Evolutionary conservation across 2,113 vertebrate genomes (phyloP), one percentile per base, ranked within the genome.

Genomic region (Thermophis baileyi): DNA sequence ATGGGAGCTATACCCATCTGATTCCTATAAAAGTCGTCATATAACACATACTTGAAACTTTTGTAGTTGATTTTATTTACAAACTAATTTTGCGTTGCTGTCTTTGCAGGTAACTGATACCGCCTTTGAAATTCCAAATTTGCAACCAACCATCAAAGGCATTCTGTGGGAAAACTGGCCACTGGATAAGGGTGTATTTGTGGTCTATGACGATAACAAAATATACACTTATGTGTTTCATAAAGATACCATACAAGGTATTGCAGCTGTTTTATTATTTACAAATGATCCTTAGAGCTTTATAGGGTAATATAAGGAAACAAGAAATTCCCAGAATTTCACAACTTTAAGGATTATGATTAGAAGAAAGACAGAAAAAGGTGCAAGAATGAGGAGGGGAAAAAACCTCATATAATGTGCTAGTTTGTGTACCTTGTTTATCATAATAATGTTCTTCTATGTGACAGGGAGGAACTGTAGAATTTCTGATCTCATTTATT

Each of bases 121-220:
- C 30, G 97, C 98, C 88, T 97, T 97, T 91, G 99, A 99, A 96
- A 99, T 99, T 95, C 98, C 99, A 91, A 97, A 98, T 95, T 99
- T 99, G 95, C 98, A 99, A 18, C 98, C 99, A 69, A 98, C 99
- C 90, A 98, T 99, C 97, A 99, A 98, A 94, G 98, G 99, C 95
- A 97, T 99, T 90, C 97, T 99, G 69, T 99, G 99, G 99, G 99
- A 99, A 97, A 99, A 98, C 97, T 99, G 98, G 98, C 97, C 98
- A 1, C 96, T 98, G 96, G 98, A 99, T 97, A 99, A 98, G 97
- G 98, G 98, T 55, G 98, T 99, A 94, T 99, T 99, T 97, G 97
- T 98, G 93, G 98, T 99, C 60, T 99, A 98, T 50, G 99, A 99
- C 69, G 98, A 99, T 85, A 99, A 99, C 95, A 99, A 99, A 95